These are phyloP conservation scores for Tupaia tana DNA, from an alignment of 2,113 vertebrate species.

Conservation along the genomic window DNA sequence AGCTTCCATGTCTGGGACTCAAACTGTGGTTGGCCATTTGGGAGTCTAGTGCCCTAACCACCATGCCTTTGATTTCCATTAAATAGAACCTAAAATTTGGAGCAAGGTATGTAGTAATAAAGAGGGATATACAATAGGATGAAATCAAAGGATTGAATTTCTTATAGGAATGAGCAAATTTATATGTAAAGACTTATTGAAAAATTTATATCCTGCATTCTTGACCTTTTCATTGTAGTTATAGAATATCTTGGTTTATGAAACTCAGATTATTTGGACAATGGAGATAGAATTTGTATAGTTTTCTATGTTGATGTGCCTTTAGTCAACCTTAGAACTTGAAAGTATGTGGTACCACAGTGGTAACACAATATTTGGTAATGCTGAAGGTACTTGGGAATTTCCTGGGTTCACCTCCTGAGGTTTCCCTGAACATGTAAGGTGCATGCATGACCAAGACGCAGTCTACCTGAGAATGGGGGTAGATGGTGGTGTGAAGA, in stretches of 20 bases:
- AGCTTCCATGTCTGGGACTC: too few relatives aligned
- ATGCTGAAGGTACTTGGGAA: too few relatives aligned
- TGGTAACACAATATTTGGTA: too few relatives aligned
- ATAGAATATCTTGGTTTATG: not conserved
- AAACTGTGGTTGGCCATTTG: too few relatives aligned
- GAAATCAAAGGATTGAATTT: slow-evolving; percentile 10
- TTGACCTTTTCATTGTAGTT: not conserved
- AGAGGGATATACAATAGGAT: not conserved
- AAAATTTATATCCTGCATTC: not conserved
- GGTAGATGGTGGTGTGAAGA: too few relatives aligned
- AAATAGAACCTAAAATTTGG: not conserved
- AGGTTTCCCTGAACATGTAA: too few relatives aligned
- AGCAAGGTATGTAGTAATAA: not conserved
- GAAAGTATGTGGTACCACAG: not conserved
- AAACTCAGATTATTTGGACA: not conserved
- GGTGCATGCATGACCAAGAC: too few relatives aligned
- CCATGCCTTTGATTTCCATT: not conserved
- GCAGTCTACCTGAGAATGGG: too few relatives aligned
- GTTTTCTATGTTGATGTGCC: not conserved
- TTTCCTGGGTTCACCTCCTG: too few relatives aligned
- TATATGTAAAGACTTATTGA: not conserved
- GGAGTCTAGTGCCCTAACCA: too few relatives aligned
- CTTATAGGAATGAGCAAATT: not conserved
- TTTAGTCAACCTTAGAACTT: not conserved
- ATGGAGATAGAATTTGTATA: not conserved